Evolutionary conservation across 2,888 invertebrate species (phyloP).

Genomic region (Rotaria magnacalcarata): DNA sequence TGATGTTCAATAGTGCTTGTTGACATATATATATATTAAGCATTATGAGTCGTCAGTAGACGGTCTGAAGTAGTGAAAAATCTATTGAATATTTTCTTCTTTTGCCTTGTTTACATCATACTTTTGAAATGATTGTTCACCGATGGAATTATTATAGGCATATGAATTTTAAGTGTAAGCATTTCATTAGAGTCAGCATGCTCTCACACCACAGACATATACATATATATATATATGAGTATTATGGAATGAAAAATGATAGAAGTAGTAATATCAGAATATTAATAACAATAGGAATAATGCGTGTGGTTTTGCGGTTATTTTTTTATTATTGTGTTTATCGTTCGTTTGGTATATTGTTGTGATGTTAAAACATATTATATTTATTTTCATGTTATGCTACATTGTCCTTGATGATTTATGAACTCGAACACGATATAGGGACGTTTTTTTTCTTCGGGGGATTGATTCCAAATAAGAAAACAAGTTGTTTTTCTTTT

Average conservation of each 20-base stretch:
- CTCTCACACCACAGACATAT: not conserved
- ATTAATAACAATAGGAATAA: not conserved
- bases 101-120: not conserved
- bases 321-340: not conserved
- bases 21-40: constrained; percentile 8
- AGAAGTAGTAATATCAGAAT: not conserved
- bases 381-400: not conserved
- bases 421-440: not conserved
- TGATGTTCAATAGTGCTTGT: not conserved
- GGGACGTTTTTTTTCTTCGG: not conserved
- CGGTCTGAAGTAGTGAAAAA: not conserved
- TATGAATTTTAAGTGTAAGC: not conserved
- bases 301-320: not conserved
- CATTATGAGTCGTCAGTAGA: not conserved
- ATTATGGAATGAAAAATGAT: not conserved
- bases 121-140: not conserved
- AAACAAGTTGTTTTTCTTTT: not conserved
- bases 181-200: not conserved
- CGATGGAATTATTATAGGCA: not conserved
- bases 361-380: not conserved
- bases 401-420: not conserved
- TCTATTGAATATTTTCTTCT: not conserved
- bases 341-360: not conserved
- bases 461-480: not conserved
- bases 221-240: not conserved